Conservation (phyloP, 2,113 vertebrate genomes). For the Odocoileus virginianus region DNA sequence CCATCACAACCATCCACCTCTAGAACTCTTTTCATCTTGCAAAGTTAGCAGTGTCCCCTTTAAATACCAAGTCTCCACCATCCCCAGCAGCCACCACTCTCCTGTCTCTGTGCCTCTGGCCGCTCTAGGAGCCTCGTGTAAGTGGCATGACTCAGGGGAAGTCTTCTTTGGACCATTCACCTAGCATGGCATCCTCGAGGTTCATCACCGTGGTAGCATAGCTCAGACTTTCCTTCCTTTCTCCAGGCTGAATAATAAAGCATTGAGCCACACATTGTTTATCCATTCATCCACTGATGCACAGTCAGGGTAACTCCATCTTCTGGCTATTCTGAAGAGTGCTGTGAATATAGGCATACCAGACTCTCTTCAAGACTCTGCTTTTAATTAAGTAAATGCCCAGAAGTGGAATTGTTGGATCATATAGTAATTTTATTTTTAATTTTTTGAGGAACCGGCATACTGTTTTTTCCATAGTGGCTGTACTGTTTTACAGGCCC, state of each 20-base stretch:
- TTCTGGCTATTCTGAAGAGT: background rate
- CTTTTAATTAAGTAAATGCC: background rate
- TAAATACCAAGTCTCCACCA: background rate
- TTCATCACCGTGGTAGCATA: rapidly evolving
- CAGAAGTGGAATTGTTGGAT: background rate
- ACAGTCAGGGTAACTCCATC: background rate
- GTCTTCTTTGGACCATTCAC: background rate
- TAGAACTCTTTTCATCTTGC: background rate
- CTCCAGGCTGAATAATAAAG: background rate
- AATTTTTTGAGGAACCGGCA: background rate
- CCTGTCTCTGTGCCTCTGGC: background rate
- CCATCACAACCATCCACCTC: background rate
- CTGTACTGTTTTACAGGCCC: background rate
- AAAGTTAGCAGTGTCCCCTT: background rate
- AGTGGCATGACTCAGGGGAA: rapidly evolving
- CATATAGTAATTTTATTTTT: rapidly evolving
- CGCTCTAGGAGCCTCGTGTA: background rate
- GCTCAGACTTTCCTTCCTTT: background rate
- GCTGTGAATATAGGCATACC: background rate
- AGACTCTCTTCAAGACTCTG: background rate
- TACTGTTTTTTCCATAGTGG: background rate
- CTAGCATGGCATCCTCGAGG: background rate
- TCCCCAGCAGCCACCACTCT: background rate
- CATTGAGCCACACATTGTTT: background rate
- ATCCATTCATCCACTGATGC: rapidly evolving